Evolutionary conservation across 2,888 invertebrate genomes (phyloP), one percentile per base, ranked within the genome.

Genomic region (Athalia cordata): DNA sequence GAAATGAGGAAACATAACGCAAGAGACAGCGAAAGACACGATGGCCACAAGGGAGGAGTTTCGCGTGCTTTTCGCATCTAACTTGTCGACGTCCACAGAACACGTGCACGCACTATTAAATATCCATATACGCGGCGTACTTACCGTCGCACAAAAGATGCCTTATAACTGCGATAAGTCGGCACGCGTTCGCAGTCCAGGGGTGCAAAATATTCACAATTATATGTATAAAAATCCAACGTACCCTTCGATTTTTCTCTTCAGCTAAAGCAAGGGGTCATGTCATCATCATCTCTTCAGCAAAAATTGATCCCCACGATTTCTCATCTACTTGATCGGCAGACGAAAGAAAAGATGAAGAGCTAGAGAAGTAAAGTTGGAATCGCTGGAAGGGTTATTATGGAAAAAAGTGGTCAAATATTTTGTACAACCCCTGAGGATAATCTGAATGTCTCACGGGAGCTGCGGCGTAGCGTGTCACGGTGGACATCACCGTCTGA

Each of bases 361-460:
- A 62, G 8, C 15, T 61, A 29, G 6, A 61, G 61, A 29, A 13
- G 62, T 43, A 29, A 11, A 43, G 62, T 55, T 4, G 45, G 59
- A 59, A n/a, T 0, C 11, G n/a, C 8, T 45, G 5, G 4, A 13
- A n/a, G 13, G 43, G 5, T 52, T 8, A 7, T 55, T 4, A n/a
- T 47, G 6, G 4, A 52, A 59, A 72, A 59, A 72, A 72, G 47
- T 8, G 45, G 45, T 72, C 5, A 59, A 72, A 62, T 29, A 47
- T 9, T 75, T 75, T 75, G 75, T 75, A 75, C 67, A 65, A 47
- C 65, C 81, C 82, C 81, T 81, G 29, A 81, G 85, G 85, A 87
- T 83, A 87, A 87, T 86, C 86, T 84, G 83, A 83, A 81, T 83
- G 85, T 84, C 84, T 85, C 83, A 29, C 29, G 29, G 29, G 29